These are phyloP conservation scores for sheep (Ovis aries) DNA, from an alignment of 2,113 vertebrate species.

Conservation along the genomic window DNA sequence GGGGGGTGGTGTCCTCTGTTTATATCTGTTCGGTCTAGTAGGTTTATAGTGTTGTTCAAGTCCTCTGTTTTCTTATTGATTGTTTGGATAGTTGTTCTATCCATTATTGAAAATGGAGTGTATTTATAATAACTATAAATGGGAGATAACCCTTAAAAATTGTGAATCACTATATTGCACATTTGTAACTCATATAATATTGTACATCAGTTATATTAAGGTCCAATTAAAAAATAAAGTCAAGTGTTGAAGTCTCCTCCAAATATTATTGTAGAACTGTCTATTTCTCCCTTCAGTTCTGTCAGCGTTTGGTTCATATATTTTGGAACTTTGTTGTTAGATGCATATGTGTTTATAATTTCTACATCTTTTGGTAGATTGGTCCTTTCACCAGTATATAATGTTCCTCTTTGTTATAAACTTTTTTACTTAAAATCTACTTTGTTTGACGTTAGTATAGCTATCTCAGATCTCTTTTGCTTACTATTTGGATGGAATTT, in stretches of 20 bases:
- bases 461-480: background rate
- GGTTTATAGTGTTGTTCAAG: background rate
- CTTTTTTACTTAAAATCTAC: background rate
- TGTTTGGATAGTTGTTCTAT: background rate
- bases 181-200: background rate
- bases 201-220: background rate
- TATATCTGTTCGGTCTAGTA: background rate
- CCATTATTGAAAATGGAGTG: background rate
- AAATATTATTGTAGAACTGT: background rate
- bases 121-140: background rate
- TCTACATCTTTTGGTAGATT: background rate
- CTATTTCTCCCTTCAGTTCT: background rate
- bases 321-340: background rate
- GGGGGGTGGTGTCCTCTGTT: accelerated
- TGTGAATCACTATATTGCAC: background rate
- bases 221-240: background rate
- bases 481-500: background rate
- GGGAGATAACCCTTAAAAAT: background rate
- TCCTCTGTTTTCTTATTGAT: background rate
- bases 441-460: background rate
- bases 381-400: background rate
- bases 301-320: background rate
- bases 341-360: background rate
- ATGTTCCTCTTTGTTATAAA: background rate
- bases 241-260: background rate